Conservation (phyloP, 2,113 vertebrate species). For the Bambusicola thoracicus region DNA sequence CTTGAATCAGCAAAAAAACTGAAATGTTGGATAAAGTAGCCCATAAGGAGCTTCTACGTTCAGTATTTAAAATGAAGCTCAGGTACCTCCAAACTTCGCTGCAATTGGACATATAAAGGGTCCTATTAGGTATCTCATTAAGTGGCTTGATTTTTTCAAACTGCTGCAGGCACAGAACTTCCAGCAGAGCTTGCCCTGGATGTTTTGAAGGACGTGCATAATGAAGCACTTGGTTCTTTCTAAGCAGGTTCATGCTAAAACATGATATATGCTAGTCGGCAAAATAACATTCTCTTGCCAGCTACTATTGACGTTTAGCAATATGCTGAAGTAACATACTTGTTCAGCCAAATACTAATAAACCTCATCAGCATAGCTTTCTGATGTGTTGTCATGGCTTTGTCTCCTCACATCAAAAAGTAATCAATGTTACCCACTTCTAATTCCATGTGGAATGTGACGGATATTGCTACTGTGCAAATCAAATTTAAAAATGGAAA, state of each 20-base stretch:
- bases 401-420: not conserved
- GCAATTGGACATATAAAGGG: not conserved
- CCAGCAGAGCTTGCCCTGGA: not conserved
- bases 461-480: not conserved
- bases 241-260: not conserved
- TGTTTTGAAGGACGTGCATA: not conserved
- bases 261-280: not conserved
- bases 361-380: not conserved
- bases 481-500: not conserved
- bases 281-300: not conserved
- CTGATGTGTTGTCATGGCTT: not conserved
- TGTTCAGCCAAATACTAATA: not conserved
- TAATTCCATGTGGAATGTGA: not conserved
- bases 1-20: not conserved
- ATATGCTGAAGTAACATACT: not conserved
- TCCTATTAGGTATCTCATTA: not conserved
- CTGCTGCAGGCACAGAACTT: not conserved
- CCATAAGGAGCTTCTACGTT: not conserved
- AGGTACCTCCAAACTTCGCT: not conserved
- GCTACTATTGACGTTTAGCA: not conserved
- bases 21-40: not conserved
- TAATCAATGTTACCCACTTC: not conserved
- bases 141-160: not conserved
- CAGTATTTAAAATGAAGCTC: not conserved
- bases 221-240: not conserved